phyloP scores from a whole-genome alignment of 2,888 invertebrate species.

The Eupithecia vulgata region DNA sequence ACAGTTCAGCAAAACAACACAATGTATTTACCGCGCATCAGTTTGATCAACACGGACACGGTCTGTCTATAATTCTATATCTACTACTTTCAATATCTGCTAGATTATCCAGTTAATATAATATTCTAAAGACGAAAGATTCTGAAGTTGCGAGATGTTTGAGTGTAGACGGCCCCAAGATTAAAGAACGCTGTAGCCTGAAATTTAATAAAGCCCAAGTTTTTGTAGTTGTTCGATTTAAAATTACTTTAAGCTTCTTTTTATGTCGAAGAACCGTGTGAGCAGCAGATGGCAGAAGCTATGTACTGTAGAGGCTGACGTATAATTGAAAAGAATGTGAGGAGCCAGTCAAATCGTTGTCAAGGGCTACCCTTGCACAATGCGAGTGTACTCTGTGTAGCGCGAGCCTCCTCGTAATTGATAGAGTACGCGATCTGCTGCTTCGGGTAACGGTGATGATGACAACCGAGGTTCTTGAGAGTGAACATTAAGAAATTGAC shows the following conservation, averaged over 20 bases:
- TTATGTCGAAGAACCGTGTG: not conserved
- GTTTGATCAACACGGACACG: not conserved
- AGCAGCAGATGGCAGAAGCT: not conserved
- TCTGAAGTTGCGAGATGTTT: not conserved
- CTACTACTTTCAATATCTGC: not conserved
- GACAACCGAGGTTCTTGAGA: not conserved
- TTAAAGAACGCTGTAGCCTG: not conserved
- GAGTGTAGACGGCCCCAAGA: not conserved
- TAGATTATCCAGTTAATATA: not conserved
- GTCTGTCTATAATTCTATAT: not conserved
- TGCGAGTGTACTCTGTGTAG: slow-evolving; percentile 48
- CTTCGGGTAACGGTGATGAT: slow-evolving; percentile 20
- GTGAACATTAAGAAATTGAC: not conserved
- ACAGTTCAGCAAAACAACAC: not conserved
- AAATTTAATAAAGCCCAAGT: not conserved
- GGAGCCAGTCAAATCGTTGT: slow-evolving; percentile 14
- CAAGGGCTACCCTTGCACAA: slow-evolving; percentile 41
- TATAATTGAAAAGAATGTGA: not conserved
- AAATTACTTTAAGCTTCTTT: not conserved
- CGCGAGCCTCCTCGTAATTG: slow-evolving; percentile 44
- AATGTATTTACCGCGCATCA: not conserved
- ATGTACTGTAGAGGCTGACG: not conserved
- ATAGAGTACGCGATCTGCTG: slow-evolving; percentile 33
- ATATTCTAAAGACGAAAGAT: not conserved
- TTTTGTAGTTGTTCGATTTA: not conserved